These are phyloP conservation scores for Caenorhabditis doughertyi DNA, from an alignment of 2,888 invertebrate species.

Conservation along the genomic window DNA sequence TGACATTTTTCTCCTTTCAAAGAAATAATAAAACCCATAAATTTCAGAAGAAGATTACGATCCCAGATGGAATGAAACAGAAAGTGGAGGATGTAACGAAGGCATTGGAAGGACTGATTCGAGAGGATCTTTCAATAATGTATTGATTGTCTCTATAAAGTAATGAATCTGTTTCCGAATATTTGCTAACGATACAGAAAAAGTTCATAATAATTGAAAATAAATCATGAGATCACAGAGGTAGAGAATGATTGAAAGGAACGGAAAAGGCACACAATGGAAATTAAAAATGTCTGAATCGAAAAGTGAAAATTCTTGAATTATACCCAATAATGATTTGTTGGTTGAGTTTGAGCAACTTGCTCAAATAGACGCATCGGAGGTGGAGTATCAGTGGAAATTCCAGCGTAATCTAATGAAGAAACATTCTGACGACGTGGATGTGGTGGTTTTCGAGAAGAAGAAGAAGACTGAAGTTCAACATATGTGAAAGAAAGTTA, in stretches of 20 bases:
- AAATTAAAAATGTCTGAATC: neutral
- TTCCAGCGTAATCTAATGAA: slow-evolving; percentile 70
- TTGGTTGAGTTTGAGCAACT: slow-evolving; percentile 62
- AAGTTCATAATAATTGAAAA: neutral
- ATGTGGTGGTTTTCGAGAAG: slow-evolving; percentile 39
- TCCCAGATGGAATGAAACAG: slow-evolving; percentile 35
- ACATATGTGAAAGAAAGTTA: neutral
- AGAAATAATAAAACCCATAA: neutral
- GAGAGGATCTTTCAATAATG: slow-evolving; percentile 37
- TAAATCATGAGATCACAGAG: slow-evolving; percentile 19
- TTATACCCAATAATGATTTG: slow-evolving; percentile 68
- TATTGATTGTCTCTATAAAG: slow-evolving; percentile 2
- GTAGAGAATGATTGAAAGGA: slow-evolving; percentile 17
- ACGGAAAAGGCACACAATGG: slow-evolving; percentile 21
- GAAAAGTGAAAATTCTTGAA: slow-evolving; percentile 5
- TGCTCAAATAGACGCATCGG: slow-evolving; percentile 74
- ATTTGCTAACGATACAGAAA: neutral
- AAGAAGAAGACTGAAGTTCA: slow-evolving; percentile 11
- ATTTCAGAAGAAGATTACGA: slow-evolving; percentile 45
- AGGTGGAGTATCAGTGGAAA: slow-evolving; percentile 68
- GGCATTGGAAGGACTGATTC: slow-evolving; percentile 31
- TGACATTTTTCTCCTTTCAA: no score
- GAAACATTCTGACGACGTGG: slow-evolving; percentile 54
- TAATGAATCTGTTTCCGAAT: neutral
- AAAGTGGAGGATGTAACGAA: slow-evolving; percentile 46